Evolutionary conservation across 2,888 invertebrate genomes (phyloP).

Genomic region (Yponomeuta cagnagella): DNA sequence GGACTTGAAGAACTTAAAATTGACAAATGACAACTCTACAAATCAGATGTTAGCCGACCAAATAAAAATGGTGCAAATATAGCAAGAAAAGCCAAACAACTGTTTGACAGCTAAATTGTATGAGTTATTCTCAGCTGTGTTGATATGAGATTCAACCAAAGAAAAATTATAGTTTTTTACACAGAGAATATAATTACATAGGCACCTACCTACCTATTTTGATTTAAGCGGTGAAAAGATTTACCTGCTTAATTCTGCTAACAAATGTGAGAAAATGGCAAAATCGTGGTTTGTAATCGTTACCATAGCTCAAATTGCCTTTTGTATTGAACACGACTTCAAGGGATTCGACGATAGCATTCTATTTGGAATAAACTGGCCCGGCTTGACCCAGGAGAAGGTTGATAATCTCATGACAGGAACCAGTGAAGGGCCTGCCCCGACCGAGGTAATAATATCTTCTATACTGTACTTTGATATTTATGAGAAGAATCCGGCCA

Average conservation of each 20-base stretch:
- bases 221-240: neutral
- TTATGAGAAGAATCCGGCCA: neutral
- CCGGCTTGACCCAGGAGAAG: slow-evolving; percentile 56
- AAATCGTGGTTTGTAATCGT: slow-evolving; percentile 36
- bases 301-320: slow-evolving; percentile 26
- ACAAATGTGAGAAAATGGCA: slow-evolving; percentile 36
- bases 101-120: neutral
- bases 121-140: neutral
- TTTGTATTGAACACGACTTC: slow-evolving; percentile 74
- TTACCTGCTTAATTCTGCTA: neutral
- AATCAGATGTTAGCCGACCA: slow-evolving; percentile 25
- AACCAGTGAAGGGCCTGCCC: slow-evolving; percentile 27
- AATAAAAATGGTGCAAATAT: slow-evolving; percentile 21
- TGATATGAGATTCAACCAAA: too few relatives aligned
- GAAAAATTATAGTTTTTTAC: too few relatives aligned
- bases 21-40: slow-evolving; percentile 54
- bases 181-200: too few relatives aligned
- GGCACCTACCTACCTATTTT: too few relatives aligned
- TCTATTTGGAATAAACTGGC: slow-evolving; percentile 87
- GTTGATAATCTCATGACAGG: slow-evolving; percentile 43
- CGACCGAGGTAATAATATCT: slow-evolving; percentile 35
- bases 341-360: slow-evolving; percentile 89
- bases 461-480: neutral
- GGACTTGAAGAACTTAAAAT: neutral
- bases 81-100: neutral